phyloP scores from a whole-genome alignment of 2,888 invertebrate species.

The Hemistola chrysoprasaria region DNA sequence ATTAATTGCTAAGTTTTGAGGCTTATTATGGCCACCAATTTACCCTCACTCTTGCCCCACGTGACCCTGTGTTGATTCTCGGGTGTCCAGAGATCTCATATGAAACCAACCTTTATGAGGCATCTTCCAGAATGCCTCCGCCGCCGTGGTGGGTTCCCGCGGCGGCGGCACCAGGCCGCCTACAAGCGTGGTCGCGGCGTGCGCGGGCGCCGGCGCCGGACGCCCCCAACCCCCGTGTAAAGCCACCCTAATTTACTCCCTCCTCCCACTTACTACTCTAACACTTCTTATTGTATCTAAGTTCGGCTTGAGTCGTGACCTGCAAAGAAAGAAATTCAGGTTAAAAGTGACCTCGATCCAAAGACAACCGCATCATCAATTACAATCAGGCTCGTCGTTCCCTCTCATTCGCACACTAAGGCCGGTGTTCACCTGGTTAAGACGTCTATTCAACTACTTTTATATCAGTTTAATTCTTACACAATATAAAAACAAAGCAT shows the following conservation, averaged over 20 bases:
- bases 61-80: too few relatives aligned
- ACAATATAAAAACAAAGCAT: too few relatives aligned
- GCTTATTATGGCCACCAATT: too few relatives aligned
- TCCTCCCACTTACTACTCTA: conserved; percentile 38
- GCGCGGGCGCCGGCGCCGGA: conserved; percentile 82
- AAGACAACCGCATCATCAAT: conserved; percentile 78
- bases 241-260: conserved; percentile 72
- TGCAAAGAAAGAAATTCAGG: conserved; percentile 64
- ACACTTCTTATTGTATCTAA: conserved; percentile 31
- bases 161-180: conserved; percentile 86
- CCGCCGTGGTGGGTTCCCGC: conserved; percentile 87
- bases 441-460: too few relatives aligned
- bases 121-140: conserved; percentile 92
- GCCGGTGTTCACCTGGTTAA: too few relatives aligned
- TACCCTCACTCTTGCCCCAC: too few relatives aligned
- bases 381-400: conserved; percentile 59
- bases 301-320: conserved; percentile 39
- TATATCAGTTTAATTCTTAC: too few relatives aligned
- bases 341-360: conserved; percentile 68
- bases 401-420: conserved; percentile 40
- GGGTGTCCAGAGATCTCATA: too few relatives aligned
- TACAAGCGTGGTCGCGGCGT: conserved; percentile 83
- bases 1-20: too few relatives aligned
- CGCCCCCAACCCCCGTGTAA: conserved; percentile 84
- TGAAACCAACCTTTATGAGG: conserved; percentile 89